phyloP scores from a whole-genome alignment of 2,113 vertebrate species.

The Papio anubis region DNA sequence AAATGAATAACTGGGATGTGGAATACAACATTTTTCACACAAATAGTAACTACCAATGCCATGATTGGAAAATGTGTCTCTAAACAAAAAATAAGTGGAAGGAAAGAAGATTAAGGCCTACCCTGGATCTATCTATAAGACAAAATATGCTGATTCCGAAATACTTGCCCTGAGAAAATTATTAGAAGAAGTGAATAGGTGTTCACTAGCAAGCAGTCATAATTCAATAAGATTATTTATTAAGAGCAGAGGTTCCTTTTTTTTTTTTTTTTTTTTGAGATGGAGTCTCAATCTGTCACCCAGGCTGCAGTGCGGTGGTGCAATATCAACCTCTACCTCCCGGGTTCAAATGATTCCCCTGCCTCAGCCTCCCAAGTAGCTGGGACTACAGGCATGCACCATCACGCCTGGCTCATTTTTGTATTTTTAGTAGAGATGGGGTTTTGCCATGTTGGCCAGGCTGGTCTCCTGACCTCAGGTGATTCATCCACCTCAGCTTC shows the following conservation, averaged over 20 bases:
- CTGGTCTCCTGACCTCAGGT: too few relatives aligned
- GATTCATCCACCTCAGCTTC: too few relatives aligned
- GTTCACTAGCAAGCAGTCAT: not conserved
- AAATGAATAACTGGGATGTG: not conserved
- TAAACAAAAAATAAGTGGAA: not conserved
- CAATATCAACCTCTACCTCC: too few relatives aligned
- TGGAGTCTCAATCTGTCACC: too few relatives aligned
- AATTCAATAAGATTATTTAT: not conserved
- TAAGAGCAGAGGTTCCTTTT: not conserved
- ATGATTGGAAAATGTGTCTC: not conserved
- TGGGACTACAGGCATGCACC: too few relatives aligned
- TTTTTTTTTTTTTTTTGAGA: not conserved
- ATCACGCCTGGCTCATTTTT: too few relatives aligned
- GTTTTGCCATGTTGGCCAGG: too few relatives aligned
- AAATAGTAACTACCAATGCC: not conserved
- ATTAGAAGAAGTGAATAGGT: conserved; percentile 11
- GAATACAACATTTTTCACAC: not conserved
- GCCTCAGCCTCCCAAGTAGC: too few relatives aligned
- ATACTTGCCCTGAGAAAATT: not conserved
- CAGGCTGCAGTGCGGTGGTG: too few relatives aligned
- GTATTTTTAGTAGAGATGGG: too few relatives aligned
- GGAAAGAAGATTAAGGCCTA: not conserved
- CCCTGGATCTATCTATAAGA: not conserved
- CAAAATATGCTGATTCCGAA: not conserved
- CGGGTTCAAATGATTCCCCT: too few relatives aligned